These are phyloP conservation scores for Drosophila vallismaia DNA, from an alignment of 2,888 invertebrate species.

Conservation along the genomic window DNA sequence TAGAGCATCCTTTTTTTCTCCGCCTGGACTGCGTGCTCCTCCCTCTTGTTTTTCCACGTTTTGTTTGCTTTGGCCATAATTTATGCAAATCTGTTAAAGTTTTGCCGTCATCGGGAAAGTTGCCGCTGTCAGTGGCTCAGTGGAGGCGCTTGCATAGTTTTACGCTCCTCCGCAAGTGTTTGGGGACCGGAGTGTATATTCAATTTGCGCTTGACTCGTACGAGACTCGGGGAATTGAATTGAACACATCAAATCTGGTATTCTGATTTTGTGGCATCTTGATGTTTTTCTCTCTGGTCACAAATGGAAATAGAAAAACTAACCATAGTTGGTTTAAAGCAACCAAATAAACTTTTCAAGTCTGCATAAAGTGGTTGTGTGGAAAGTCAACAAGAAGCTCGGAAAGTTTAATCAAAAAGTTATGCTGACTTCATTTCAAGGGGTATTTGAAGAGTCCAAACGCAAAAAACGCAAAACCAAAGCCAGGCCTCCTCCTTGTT, in stretches of 20 bases:
- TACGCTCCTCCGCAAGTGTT: constrained; percentile 29
- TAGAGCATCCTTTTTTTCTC: background rate
- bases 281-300: constrained; percentile 5
- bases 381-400: no score
- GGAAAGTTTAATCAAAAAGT: background rate
- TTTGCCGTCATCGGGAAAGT: constrained; percentile 72
- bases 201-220: constrained; percentile 35
- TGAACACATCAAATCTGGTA: constrained; percentile 28
- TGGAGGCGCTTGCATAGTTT: constrained; percentile 55
- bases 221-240: constrained; percentile 30
- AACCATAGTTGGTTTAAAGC: constrained; percentile 5
- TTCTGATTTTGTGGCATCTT: constrained; percentile 14
- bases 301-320: constrained; percentile 4
- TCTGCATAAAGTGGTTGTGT: background rate
- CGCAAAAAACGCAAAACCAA: background rate
- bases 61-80: constrained; percentile 63
- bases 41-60: constrained; percentile 52
- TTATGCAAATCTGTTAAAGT: constrained; percentile 77
- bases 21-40: constrained; percentile 20
- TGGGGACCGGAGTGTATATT: constrained; percentile 29
- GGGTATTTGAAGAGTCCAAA: constrained; percentile 12
- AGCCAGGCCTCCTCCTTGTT: background rate
- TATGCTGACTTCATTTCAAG: background rate
- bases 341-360: constrained; percentile 1
- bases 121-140: constrained; percentile 46